phyloP scores from a whole-genome alignment of 53 echinoderm and acorn worm species.

The Patiria pectinifera region DNA sequence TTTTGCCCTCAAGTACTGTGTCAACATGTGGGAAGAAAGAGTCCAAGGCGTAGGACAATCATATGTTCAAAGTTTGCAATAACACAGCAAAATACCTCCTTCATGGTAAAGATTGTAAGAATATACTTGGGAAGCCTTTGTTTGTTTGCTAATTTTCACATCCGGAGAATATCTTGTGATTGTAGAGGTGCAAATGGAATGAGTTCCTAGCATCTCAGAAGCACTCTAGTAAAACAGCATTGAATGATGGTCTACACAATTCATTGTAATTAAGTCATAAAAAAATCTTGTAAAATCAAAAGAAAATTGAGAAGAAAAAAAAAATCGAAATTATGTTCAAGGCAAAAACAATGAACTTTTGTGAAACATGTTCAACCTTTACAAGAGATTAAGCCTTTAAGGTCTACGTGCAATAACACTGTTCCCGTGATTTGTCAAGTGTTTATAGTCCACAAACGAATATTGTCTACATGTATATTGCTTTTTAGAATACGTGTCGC shows the following conservation, averaged over 20 bases:
- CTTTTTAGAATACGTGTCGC: background rate
- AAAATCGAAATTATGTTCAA: too few relatives aligned
- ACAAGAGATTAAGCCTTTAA: too few relatives aligned
- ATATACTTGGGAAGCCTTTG: background rate
- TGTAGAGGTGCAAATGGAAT: background rate
- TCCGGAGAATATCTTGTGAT: background rate
- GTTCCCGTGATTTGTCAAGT: background rate
- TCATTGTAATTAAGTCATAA: too few relatives aligned
- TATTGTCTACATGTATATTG: background rate
- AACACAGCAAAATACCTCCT: background rate
- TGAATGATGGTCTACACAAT: too few relatives aligned
- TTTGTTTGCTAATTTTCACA: background rate
- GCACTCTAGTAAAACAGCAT: too few relatives aligned
- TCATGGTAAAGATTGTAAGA: background rate
- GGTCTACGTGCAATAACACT: background rate
- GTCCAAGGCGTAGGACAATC: background rate
- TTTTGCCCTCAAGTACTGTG: slow-evolving; percentile 61
- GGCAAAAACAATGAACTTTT: too few relatives aligned
- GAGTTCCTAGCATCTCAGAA: background rate
- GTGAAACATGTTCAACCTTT: too few relatives aligned
- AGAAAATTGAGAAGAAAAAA: too few relatives aligned
- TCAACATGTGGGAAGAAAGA: slow-evolving; percentile 22
- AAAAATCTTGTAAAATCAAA: too few relatives aligned
- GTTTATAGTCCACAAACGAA: background rate
- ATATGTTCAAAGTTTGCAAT: background rate